phyloP scores from a whole-genome alignment of 2,888 invertebrate species.

The Rhagophthalmus giganteus region DNA sequence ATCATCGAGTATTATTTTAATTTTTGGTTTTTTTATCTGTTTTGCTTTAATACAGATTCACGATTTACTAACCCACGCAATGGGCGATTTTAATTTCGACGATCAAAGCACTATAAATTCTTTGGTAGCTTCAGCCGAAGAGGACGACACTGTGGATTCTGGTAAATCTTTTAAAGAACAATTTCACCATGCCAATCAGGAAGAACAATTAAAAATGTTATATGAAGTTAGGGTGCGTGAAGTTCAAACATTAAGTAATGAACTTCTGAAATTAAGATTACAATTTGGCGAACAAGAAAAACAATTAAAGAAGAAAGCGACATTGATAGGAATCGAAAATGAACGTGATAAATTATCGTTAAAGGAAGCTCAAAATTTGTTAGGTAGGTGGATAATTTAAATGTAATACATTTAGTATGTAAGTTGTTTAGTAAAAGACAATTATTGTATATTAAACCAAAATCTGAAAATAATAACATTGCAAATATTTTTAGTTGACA shows the following conservation, averaged over 20 bases:
- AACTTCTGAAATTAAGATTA: conserved; percentile 31
- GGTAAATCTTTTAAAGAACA: conserved; percentile 16
- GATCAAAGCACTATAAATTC: conserved; percentile 40
- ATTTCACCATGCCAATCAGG: conserved; percentile 33
- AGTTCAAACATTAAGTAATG: conserved; percentile 32
- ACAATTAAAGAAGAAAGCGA: conserved; percentile 21
- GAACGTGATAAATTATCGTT: conserved; percentile 35
- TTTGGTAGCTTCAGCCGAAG: conserved; percentile 32
- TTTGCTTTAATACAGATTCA: conserved; percentile 34
- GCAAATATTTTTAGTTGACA: conserved; percentile 27
- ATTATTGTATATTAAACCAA: too few relatives aligned
- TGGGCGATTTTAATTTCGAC: conserved; percentile 41
- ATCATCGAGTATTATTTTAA: too few relatives aligned
- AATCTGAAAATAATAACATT: neutral
- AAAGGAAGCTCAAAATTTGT: conserved; percentile 35
- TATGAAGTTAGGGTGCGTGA: conserved; percentile 39
- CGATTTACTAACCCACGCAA: conserved; percentile 34
- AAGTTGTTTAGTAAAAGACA: too few relatives aligned
- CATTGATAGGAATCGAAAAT: conserved; percentile 35
- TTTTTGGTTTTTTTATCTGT: neutral
- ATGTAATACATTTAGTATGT: neutral
- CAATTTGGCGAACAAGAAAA: conserved; percentile 29
- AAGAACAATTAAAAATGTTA: conserved; percentile 38
- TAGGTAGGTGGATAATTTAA: conserved; percentile 27
- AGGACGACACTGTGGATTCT: conserved; percentile 14